Conservation (phyloP, 2,113 vertebrate genomes). For the Nestor notabilis region DNA sequence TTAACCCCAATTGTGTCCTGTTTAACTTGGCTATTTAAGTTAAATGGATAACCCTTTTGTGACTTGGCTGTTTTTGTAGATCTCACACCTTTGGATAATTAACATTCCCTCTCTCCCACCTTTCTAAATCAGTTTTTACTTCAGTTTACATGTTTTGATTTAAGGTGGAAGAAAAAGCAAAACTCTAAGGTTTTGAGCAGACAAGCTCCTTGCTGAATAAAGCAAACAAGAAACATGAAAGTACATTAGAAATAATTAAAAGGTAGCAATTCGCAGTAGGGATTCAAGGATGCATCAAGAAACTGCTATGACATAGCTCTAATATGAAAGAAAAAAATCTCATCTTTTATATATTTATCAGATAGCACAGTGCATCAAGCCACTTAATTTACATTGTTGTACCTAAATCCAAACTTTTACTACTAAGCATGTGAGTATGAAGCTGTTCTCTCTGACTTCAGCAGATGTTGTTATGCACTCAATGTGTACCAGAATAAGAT, state of each 20-base stretch:
- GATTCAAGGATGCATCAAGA: background rate
- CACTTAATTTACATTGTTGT: background rate
- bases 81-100: conserved; percentile 36
- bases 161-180: background rate
- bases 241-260: background rate
- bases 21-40: conserved; percentile 54
- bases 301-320: background rate
- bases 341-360: background rate
- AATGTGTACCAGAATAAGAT: background rate
- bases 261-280: background rate
- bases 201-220: background rate
- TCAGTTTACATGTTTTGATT: background rate
- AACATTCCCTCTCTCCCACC: background rate
- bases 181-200: background rate
- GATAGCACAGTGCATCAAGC: background rate
- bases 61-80: conserved; percentile 26
- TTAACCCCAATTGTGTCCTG: conserved; percentile 50
- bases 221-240: background rate
- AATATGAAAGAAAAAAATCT: background rate
- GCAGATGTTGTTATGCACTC: background rate
- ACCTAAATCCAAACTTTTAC: background rate
- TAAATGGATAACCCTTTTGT: conserved; percentile 22
- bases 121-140: background rate
- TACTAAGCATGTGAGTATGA: background rate
- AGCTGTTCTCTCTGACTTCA: background rate